Conservation (phyloP, 2,888 invertebrate genomes). For the Xanthia togata region DNA sequence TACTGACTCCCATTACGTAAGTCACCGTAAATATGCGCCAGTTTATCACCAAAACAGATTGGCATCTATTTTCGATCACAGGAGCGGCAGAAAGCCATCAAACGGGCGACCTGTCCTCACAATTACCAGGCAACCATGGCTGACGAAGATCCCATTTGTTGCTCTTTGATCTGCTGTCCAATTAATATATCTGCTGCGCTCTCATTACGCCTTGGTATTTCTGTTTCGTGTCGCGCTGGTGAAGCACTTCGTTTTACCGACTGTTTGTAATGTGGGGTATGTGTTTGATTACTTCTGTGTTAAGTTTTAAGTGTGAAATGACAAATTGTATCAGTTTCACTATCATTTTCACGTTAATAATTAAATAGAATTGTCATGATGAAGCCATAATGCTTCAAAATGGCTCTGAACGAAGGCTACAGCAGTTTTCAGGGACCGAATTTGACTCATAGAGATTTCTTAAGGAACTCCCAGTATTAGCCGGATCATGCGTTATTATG, state of each 20-base stretch:
- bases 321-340: constrained; percentile 4
- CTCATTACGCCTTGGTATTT: constrained; percentile 79
- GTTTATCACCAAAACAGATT: constrained; percentile 59
- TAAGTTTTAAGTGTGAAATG: constrained; percentile 26
- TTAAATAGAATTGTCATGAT: neutral
- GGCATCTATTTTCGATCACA: constrained; percentile 63
- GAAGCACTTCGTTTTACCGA: constrained; percentile 58
- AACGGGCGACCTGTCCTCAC: constrained; percentile 74
- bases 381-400: too few relatives aligned
- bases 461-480: neutral
- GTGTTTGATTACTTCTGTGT: constrained; percentile 49
- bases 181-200: constrained; percentile 81
- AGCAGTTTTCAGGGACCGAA: neutral
- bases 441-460: neutral
- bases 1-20: constrained; percentile 45
- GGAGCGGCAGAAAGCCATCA: constrained; percentile 63
- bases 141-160: constrained; percentile 74
- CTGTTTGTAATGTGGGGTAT: constrained; percentile 44
- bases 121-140: constrained; percentile 79
- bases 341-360: neutral
- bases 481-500: too few relatives aligned
- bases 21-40: constrained; percentile 32
- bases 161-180: constrained; percentile 82
- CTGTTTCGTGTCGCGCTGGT: constrained; percentile 75
- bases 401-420: neutral